A percentile compares a stretch with the other conserved stretches of the same genome.
These are phyloP conservation scores for Ectemnius cavifrons DNA, from an alignment of 2,888 invertebrate species.

Conservation along the genomic window DNA sequence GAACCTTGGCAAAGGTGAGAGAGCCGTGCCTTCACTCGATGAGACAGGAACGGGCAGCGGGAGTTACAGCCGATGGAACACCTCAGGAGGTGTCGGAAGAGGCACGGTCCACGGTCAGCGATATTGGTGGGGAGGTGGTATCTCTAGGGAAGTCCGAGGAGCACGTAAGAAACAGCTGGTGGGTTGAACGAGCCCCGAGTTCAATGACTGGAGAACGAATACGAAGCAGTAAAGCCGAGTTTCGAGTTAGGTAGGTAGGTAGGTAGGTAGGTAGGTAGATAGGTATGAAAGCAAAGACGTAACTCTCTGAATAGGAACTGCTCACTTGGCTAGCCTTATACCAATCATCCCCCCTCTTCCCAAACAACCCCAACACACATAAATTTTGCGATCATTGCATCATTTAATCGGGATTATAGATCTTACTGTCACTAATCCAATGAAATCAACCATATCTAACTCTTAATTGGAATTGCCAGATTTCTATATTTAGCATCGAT, in stretches of 20 bases:
- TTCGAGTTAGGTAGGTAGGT: slow-evolving; percentile 63
- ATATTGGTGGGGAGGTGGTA: slow-evolving; percentile 28
- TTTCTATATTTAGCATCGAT: too few relatives aligned
- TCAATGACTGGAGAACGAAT: slow-evolving; percentile 74
- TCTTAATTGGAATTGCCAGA: too few relatives aligned
- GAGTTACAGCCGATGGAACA: slow-evolving; percentile 28
- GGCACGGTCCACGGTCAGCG: slow-evolving; percentile 52
- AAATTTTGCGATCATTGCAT: too few relatives aligned
- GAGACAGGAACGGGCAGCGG: slow-evolving; percentile 13
- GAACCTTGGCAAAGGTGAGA: slow-evolving; percentile 44
- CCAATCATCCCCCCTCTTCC: neutral
- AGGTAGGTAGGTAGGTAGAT: slow-evolving; percentile 60
- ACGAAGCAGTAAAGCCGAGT: slow-evolving; percentile 54
- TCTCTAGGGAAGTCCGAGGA: slow-evolving; percentile 31
- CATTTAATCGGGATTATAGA: too few relatives aligned
- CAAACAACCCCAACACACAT: too few relatives aligned
- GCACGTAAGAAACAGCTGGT: slow-evolving; percentile 75
- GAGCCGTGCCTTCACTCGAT: slow-evolving; percentile 22
- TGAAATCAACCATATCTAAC: too few relatives aligned
- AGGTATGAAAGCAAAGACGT: slow-evolving; percentile 45
- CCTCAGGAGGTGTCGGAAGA: slow-evolving; percentile 47
- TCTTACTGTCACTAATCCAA: too few relatives aligned
- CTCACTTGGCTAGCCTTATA: neutral
- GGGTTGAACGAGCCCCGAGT: slow-evolving; percentile 72
- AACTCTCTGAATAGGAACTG: slow-evolving; percentile 48